Percentiles rank a stretch among this genome's conserved stretches.
Evolutionary conservation across 2,888 invertebrate genomes (phyloP).

Genomic region (Sphaerolaimus hirsutus): DNA sequence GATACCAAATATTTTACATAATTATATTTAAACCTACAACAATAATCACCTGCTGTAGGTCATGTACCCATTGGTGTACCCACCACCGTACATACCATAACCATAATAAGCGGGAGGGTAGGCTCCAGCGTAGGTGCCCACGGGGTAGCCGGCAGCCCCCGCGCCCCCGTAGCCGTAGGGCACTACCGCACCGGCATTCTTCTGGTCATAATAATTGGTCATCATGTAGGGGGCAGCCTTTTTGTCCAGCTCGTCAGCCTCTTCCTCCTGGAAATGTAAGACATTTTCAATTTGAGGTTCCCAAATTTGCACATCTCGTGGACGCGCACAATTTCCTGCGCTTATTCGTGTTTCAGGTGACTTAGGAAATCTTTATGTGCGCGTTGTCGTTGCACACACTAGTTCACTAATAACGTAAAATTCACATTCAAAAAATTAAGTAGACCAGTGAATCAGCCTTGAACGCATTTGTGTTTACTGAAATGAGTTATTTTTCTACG

Average conservation of each 20-base stretch:
- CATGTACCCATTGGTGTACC: constrained; percentile 16
- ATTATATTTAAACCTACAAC: too few species aligned
- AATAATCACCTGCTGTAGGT: constrained; percentile 13
- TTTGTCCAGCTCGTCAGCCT: constrained; percentile 14
- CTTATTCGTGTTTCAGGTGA: too few species aligned
- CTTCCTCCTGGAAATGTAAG: constrained; percentile 12
- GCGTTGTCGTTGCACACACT: too few species aligned
- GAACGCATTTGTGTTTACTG: too few species aligned
- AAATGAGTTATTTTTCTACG: too few species aligned
- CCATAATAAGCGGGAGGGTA: neutral
- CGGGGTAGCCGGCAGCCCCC: constrained; percentile 11
- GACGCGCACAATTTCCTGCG: too few species aligned
- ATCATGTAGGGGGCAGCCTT: constrained; percentile 18
- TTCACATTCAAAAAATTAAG: too few species aligned
- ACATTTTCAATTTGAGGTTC: neutral
- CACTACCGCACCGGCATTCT: constrained; percentile 7
- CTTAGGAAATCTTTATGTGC: too few species aligned
- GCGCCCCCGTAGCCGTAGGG: constrained; percentile 11
- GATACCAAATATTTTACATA: too few species aligned
- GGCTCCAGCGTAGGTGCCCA: constrained; percentile 9
- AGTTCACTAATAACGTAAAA: too few species aligned
- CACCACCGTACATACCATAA: neutral
- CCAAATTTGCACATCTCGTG: too few species aligned
- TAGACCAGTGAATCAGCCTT: too few species aligned
- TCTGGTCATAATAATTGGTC: constrained; percentile 13